A percentile compares a stretch with the other conserved stretches of the same genome.
Evolutionary conservation across 2,113 vertebrate genomes (phyloP).

Genomic region (Rhinopomastus cyanomelas): DNA sequence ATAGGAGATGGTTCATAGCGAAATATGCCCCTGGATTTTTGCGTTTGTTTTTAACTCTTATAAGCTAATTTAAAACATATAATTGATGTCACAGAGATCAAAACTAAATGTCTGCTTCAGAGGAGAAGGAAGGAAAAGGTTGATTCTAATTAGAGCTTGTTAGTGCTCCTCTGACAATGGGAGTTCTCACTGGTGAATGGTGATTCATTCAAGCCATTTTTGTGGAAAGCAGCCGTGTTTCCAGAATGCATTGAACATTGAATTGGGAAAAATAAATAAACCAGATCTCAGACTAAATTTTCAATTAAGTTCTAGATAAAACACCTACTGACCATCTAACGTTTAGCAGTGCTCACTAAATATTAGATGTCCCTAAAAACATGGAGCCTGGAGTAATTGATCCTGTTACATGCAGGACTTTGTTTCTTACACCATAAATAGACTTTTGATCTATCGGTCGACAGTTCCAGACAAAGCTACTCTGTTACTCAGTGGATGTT

Average conservation of each 20-base stretch:
- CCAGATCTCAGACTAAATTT: not conserved
- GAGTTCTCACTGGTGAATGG: not conserved
- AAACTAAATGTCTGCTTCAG: not conserved
- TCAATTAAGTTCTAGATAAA: not conserved
- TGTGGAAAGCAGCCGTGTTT: conserved; percentile 1
- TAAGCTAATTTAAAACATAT: not conserved
- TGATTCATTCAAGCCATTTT: not conserved
- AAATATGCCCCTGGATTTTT: not conserved
- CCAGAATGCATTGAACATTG: not conserved
- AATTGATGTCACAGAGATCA: not conserved
- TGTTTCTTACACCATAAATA: not conserved
- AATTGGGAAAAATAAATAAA: not conserved
- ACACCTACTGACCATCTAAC: not conserved
- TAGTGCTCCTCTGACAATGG: not conserved
- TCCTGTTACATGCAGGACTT: not conserved
- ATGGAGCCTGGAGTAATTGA: not conserved
- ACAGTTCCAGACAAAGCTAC: not conserved
- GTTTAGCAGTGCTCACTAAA: not conserved
- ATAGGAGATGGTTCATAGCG: not conserved
- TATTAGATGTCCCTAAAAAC: not conserved
- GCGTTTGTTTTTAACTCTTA: not conserved
- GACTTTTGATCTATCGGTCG: not conserved
- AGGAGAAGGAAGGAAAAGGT: not conserved
- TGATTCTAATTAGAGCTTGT: not conserved
- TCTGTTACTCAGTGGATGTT: not conserved